A percentile compares a stretch with the other conserved stretches of the same genome.
Evolutionary conservation across 2,797 vertebrate genomes (phyloP).

Genomic region (Diglossa cyanea): DNA sequence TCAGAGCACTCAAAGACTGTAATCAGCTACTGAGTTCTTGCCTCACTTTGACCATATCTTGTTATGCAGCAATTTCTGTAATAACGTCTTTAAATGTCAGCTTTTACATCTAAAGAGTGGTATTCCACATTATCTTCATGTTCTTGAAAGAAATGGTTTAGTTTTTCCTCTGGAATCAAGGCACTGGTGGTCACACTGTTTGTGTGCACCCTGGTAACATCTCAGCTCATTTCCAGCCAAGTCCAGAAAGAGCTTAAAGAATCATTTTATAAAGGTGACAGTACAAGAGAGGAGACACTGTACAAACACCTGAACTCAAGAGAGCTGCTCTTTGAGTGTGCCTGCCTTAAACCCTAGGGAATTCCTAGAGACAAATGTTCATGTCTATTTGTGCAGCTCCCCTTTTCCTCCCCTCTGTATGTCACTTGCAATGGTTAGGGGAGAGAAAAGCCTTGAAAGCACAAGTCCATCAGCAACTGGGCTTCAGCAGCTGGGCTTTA

Average conservation of each 20-base stretch:
- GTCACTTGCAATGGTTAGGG: background rate
- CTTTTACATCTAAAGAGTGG: background rate
- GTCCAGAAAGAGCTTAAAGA: background rate
- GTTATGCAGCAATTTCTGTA: background rate
- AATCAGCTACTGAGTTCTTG: background rate
- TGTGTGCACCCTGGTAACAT: background rate
- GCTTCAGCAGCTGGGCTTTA: background rate
- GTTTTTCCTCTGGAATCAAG: background rate
- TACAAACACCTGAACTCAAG: background rate
- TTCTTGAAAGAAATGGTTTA: background rate
- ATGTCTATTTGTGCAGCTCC: rapidly evolving
- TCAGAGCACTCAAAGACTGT: background rate
- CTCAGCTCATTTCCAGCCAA: background rate
- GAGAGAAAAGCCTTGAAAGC: background rate
- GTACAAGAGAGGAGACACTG: background rate
- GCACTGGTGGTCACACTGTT: background rate
- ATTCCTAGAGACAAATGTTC: background rate
- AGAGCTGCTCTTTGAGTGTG: background rate
- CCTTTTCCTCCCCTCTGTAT: background rate
- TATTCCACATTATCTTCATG: background rate
- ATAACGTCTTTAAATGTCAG: background rate
- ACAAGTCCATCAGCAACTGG: background rate
- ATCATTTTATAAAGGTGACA: background rate
- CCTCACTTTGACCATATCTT: background rate
- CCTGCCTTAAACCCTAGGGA: background rate